phyloP scores from a whole-genome alignment of 2,113 vertebrate species.

The Cervus canadensis region DNA sequence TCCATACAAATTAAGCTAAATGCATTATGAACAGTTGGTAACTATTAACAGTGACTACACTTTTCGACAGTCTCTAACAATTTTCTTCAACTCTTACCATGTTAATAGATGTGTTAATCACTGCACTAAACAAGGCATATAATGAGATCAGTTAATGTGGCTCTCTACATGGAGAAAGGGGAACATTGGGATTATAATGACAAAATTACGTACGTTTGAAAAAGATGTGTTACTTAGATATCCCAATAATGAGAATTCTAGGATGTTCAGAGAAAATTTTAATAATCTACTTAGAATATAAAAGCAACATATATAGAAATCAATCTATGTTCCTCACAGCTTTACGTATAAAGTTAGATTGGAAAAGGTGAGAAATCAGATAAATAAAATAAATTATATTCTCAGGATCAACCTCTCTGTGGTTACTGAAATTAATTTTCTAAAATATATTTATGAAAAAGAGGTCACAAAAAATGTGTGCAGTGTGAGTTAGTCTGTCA shows the following conservation, averaged over 20 bases:
- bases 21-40: constrained; percentile 61
- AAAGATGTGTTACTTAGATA: background rate
- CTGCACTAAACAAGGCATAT: constrained; percentile 54
- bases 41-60: constrained; percentile 60
- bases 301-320: background rate
- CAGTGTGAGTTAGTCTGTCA: background rate
- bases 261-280: background rate
- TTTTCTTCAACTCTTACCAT: constrained; percentile 36
- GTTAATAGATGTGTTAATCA: constrained; percentile 66
- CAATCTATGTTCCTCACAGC: fast-evolving
- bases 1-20: constrained; percentile 15
- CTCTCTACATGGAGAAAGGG: background rate
- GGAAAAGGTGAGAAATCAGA: fast-evolving
- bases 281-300: background rate
- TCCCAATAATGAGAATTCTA: background rate
- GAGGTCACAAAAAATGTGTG: background rate
- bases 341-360: background rate
- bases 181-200: background rate
- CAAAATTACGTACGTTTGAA: background rate
- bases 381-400: no score
- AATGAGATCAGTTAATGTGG: constrained; percentile 31
- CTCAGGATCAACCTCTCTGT: background rate
- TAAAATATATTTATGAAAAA: background rate
- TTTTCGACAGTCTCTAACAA: constrained; percentile 40
- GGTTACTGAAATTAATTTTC: background rate